phyloP scores from a whole-genome alignment of 2,888 invertebrate species.

The Watsonalla cultraria region DNA sequence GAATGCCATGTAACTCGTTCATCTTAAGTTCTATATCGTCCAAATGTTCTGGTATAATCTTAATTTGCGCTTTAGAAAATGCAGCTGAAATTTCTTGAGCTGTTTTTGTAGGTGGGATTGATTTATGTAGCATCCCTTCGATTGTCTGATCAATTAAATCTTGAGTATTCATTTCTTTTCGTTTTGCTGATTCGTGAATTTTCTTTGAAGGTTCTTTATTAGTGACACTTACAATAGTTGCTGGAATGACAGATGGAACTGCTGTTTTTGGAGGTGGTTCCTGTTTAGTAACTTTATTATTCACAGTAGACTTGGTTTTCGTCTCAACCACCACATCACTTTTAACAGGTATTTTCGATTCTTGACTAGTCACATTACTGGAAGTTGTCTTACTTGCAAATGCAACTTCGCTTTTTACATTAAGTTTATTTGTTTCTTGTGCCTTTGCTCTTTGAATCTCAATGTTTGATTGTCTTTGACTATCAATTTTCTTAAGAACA shows the following conservation, averaged over 20 bases:
- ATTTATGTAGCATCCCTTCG: constrained; percentile 62
- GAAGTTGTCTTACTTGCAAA: constrained; percentile 42
- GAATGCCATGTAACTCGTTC: constrained; percentile 70
- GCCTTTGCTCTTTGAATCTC: constrained; percentile 35
- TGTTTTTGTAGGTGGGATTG: constrained; percentile 33
- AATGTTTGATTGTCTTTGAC: constrained; percentile 52
- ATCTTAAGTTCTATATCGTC: constrained; percentile 71
- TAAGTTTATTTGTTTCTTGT: constrained; percentile 44
- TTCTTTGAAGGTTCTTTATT: constrained; percentile 25
- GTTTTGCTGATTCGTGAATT: constrained; percentile 14
- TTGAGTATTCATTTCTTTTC: constrained; percentile 56
- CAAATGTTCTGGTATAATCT: constrained; percentile 17
- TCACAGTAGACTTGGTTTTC: constrained; percentile 14
- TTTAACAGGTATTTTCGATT: constrained; percentile 27
- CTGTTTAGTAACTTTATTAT: constrained; percentile 17
- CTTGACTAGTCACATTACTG: constrained; percentile 8
- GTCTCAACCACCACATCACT: constrained; percentile 19
- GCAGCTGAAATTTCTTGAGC: constrained; percentile 27
- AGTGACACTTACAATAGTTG: constrained; percentile 3
- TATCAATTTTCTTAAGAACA: constrained; percentile 65
- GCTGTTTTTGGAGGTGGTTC: constrained; percentile 13
- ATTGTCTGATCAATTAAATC: constrained; percentile 67
- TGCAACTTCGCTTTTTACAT: constrained; percentile 45
- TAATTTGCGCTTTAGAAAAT: not conserved
- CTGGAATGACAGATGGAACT: constrained; percentile 8